Conservation (phyloP, 1,140 invertebrate genomes). For the Palaemon carinicauda region DNA sequence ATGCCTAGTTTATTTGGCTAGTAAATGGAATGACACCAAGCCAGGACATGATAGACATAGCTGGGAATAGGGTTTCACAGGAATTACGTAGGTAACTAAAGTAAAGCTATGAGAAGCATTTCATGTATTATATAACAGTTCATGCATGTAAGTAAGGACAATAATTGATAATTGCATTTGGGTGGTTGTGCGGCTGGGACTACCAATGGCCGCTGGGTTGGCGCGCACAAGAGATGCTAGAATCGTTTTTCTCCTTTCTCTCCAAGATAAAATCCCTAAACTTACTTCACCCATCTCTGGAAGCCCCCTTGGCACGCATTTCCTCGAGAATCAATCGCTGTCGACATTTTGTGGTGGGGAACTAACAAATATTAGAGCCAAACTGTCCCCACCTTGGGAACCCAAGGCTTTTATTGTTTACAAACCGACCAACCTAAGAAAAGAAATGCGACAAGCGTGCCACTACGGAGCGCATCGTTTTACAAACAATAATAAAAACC, state of each 20-base stretch:
- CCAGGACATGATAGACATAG: no score
- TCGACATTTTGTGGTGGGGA: not conserved
- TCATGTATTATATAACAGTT: not conserved
- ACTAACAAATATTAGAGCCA: not conserved
- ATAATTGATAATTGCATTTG: not conserved
- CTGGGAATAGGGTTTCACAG: no score
- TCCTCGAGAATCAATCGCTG: not conserved
- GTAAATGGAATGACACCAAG: no score
- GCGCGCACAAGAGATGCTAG: not conserved
- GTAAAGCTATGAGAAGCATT: not conserved
- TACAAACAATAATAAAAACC: no score
- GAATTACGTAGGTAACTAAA: no score
- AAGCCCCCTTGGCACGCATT: not conserved
- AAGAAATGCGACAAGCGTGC: no score
- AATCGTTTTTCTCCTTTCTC: not conserved
- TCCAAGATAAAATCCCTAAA: not conserved
- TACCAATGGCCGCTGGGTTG: not conserved
- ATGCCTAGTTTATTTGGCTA: no score
- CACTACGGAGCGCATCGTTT: no score
- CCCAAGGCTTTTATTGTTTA: not conserved
- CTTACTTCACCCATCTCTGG: conserved; percentile 1
- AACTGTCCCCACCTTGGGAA: not conserved
- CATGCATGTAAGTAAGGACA: not conserved
- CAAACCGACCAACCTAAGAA: not conserved
- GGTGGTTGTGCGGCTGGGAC: not conserved